These are phyloP conservation scores for Acyrthosiphon pisum DNA, from an alignment of 1,140 invertebrate species.

Conservation along the genomic window DNA sequence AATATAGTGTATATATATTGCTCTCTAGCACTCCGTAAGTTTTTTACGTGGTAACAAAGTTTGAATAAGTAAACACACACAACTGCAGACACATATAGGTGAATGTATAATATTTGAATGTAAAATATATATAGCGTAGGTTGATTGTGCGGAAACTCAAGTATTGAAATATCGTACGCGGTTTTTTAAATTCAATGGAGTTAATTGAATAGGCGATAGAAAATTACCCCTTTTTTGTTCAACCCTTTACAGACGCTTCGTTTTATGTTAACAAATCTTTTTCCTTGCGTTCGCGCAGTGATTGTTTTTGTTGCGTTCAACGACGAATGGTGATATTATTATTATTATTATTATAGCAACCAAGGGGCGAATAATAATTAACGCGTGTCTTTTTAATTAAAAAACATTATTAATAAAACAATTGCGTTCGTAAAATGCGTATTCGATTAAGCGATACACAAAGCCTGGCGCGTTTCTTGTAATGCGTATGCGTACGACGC, in stretches of 20 bases:
- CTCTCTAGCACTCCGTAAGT: background rate
- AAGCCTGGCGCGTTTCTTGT: background rate
- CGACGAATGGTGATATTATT: conserved; percentile 9
- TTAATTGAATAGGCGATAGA: conserved; percentile 21
- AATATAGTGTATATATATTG: background rate
- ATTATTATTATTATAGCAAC: conserved; percentile 4
- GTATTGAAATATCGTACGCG: background rate
- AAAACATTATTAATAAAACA: conserved; percentile 27
- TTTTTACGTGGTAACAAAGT: background rate
- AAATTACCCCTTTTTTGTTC: conserved; percentile 31
- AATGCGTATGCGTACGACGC: background rate
- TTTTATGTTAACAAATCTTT: conserved; percentile 45
- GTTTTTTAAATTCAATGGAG: background rate
- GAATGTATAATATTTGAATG: background rate
- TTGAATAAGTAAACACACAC: background rate
- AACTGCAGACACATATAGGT: background rate
- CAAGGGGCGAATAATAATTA: conserved; percentile 33
- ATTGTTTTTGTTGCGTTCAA: conserved; percentile 14
- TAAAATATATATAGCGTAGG: background rate
- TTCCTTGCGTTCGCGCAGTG: background rate
- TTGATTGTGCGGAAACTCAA: background rate
- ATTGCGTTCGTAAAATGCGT: background rate
- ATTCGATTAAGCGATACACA: background rate
- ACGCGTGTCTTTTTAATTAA: conserved; percentile 28
- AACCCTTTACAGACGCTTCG: background rate